Evolutionary conservation across 2,113 vertebrate genomes (phyloP), one percentile per base, ranked within the genome.

Genomic region (Verasper variegatus): DNA sequence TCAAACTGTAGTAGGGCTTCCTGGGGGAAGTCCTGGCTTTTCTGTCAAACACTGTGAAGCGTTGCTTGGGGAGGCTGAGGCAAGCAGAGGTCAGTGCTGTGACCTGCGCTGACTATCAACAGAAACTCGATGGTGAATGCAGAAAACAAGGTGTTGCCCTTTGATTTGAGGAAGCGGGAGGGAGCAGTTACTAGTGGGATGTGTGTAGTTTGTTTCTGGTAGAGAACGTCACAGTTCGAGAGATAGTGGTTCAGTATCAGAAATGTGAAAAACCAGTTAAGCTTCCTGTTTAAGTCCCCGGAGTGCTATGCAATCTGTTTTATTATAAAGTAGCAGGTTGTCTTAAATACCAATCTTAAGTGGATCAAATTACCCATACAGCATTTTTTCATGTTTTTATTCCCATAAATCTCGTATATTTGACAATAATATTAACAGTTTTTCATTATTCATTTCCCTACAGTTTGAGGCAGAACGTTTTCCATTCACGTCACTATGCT

Each of bases 241-340:
- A 71, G 59, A 64, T 57, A 70, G 55, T 56, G 54, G 59, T 58
- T 64, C 63, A 58, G 61, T 68, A 52, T 81, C 65, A 76, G 51
- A 71, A 77, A 76, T 70, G 71, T 78, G 52, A 78, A 78, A 83
- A 73, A 58, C n/a, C 57, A 76, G 31, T 72, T 72, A 72, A 82
- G 68, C 27, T 59, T 23, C 42, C 20, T 24, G 17, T 42, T 5
- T 18, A 7, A 54, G 45, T 12, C 4, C 18, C 23, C n/a, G 57
- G 40, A 27, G 13, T 58, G 20, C 18, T 11, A 2, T 5, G 40
- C 60, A 74, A 26, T 83, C 56, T 60, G 49, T 47, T 47, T 55
- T 5, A 21, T 23, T 21, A 12, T 2, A 64, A 59, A n/a, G 40
- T 54, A 68, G 69, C 23, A 60, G 47, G 15, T 51, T 18, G 49